Evolutionary conservation across 2,113 vertebrate genomes (phyloP), one percentile per base, ranked within the genome.

Genomic region (Beaufortia kweichowensis): DNA sequence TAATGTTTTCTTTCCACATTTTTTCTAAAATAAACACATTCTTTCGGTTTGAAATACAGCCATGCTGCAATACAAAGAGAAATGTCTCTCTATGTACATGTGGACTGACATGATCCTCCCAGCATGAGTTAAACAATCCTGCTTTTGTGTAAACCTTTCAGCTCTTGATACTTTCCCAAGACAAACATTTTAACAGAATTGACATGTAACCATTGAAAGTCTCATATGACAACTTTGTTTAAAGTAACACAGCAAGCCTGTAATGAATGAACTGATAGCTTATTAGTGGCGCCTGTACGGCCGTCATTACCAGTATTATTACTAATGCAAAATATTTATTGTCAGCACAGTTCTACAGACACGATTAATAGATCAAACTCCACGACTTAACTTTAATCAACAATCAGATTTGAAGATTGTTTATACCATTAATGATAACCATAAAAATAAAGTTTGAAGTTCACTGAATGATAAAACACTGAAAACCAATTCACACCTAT

Each of bases 141-240:
- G n/a, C 3, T 2, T 21, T 28, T 21, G 24, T 31, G 48, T 24
- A 31, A 70, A 70, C 3, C 48, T 43, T n/a, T 65, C 39, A 26
- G 12, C 39, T 65, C 26, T 55, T 70, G 67, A 70, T 24, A 33
- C 48, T 17, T 23, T 23, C 56, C 67, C 67, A 70, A 70, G 66
- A 69, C 23, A 53, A 55, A 69, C n/a, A 17, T 35, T 35, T 70
- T 56, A 12, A 33, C 46, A 9, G 43, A 29, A 48, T 14, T 55
- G 48, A 17, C 48, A 17, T 17, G 14, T 15, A 31, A 11, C 17
- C n/a, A 26, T 14, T 68, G 28, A 8, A 53, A 68, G 10, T 50
- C 6, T 12, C 21, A 35, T 28, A 24, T 15, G 12, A 69, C 11
- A 53, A 33, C n/a, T 11, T 12, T 35, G 48, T 69, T 23, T 55